Evolutionary conservation across 2,113 vertebrate genomes (phyloP).

Genomic region (Seriola aureovittata): DNA sequence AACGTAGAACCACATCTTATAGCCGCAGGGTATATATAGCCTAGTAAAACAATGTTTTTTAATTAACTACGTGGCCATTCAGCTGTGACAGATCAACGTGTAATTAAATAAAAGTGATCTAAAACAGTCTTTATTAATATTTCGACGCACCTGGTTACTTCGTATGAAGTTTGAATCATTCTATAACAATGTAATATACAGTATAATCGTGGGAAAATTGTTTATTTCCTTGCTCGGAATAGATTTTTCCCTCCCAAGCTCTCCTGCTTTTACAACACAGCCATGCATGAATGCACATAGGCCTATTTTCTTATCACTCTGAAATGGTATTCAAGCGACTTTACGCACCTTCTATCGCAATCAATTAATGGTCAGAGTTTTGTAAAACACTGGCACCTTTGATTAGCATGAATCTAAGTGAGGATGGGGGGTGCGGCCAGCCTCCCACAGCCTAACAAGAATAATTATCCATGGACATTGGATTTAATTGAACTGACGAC

Average conservation of each 20-base stretch:
- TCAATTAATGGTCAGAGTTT: slow-evolving; percentile 54
- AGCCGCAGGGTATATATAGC: not conserved
- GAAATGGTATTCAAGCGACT: slow-evolving; percentile 38
- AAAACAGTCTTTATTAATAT: not conserved
- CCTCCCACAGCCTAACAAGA: slow-evolving; percentile 51
- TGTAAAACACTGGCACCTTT: slow-evolving; percentile 62
- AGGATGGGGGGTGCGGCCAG: slow-evolving; percentile 54
- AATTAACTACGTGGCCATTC: not conserved
- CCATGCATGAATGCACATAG: not conserved
- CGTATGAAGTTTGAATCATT: not conserved
- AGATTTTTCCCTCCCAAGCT: not conserved
- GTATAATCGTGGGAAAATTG: not conserved
- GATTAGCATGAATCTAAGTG: slow-evolving; percentile 57
- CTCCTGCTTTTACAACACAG: not conserved
- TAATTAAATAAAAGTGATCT: not conserved
- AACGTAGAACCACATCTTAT: not conserved
- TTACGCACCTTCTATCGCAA: slow-evolving; percentile 22
- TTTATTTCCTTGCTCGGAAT: not conserved
- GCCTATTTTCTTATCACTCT: slow-evolving; percentile 53
- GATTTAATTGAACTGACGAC: slow-evolving; percentile 64
- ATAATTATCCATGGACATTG: slow-evolving; percentile 63
- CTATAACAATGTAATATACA: not conserved
- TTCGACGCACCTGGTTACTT: not conserved
- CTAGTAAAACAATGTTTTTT: not conserved
- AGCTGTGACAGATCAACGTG: not conserved